phyloP scores from a whole-genome alignment of 2,888 invertebrate genomes.

The Mesoligia furuncula region DNA sequence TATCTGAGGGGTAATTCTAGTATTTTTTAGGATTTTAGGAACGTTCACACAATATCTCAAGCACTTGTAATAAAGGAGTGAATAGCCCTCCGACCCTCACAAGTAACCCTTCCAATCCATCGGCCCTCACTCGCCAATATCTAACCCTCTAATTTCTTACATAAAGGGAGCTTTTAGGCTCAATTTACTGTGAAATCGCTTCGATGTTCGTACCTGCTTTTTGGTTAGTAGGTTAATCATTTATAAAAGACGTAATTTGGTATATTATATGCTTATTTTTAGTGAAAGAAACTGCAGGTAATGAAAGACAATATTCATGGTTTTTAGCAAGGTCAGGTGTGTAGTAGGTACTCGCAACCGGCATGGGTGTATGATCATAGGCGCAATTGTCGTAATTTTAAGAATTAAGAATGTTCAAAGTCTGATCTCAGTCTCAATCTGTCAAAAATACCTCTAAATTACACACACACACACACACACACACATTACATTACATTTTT shows the following conservation, averaged over 20 bases:
- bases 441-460: too few species aligned
- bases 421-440: too few species aligned
- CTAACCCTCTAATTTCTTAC: conserved; percentile 38
- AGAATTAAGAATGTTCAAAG: too few species aligned
- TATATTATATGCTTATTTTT: neutral
- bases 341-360: neutral
- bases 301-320: neutral
- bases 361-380: neutral
- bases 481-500: too few species aligned
- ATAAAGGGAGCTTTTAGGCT: conserved; percentile 16
- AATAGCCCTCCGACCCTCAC: conserved; percentile 10
- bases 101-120: conserved; percentile 43
- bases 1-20: too few species aligned
- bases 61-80: conserved; percentile 13
- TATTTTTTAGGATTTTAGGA: too few species aligned
- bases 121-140: conserved; percentile 20
- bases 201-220: conserved; percentile 3
- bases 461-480: too few species aligned
- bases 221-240: neutral
- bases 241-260: neutral
- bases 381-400: too few species aligned
- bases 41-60: conserved; percentile 29
- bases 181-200: conserved; percentile 36
- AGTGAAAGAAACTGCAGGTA: too few species aligned
- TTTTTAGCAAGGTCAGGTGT: neutral